Evolutionary conservation across 2,888 invertebrate species (phyloP), one percentile per base, ranked within the genome.

Genomic region (Ophion slaviceki): DNA sequence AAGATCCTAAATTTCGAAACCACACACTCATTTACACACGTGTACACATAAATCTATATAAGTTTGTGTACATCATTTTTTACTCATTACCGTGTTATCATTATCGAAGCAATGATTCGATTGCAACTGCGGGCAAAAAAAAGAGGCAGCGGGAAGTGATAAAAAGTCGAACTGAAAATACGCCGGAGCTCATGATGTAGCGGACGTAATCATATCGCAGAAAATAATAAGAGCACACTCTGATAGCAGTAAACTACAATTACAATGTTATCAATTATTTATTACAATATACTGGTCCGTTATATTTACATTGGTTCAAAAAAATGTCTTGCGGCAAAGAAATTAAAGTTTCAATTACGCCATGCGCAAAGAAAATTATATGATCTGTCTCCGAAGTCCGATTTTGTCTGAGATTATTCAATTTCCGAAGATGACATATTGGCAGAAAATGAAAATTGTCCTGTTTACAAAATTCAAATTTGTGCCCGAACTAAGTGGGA

Each of bases 1-100:
- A 62, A 78, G 59, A 57, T 24, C 53, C 82, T 75, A 66, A 75
- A 57, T 85, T 79, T 85, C 82, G 79, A 85, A 85, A 85, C 75
- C 53, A 75, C 17, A 5, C 17, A 64, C 62, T 62, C 59, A 11
- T 72, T 36, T 36, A 28, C 36, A 36, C 32, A 40, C 71, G 36
- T 59, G 17, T 66, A 68, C 61, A 14, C n/a, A 57, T 40, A 62
- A 40, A 74, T 45, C 6, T 20, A 61, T 20, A 72, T 59, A 45
- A 32, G 61, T 57, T 59, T 67, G n/a, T 61, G 8, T 57, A 59
- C 24, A 17, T 62, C 14, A 67, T 14, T 61, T 47, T 75, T 61
- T 28, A 64, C 57, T 68, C 66, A 68, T 68, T 20, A n/a, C 36
- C 40, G 20, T 24, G 45, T 83, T 76, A 77, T 85, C 80, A 40